A percentile compares a stretch with the other conserved stretches of the same genome.
These are phyloP conservation scores for Bruchidius siliquastri DNA, from an alignment of 2,888 invertebrate species.

Conservation along the genomic window DNA sequence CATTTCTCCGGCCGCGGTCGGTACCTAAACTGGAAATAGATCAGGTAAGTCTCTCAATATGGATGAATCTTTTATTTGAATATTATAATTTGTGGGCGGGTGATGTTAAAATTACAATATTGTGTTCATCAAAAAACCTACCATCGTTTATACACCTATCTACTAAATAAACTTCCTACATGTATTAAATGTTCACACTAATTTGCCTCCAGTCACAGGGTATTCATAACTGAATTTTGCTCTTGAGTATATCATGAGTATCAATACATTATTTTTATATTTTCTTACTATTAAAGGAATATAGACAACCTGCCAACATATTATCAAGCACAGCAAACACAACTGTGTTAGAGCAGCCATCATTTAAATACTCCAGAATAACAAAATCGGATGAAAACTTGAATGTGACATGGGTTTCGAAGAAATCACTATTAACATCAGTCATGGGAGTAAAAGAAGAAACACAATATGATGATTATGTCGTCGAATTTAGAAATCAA, in stretches of 20 bases:
- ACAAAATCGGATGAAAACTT: constrained; percentile 3
- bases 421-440: constrained; percentile 9
- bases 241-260: not conserved
- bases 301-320: not conserved
- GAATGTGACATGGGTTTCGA: constrained; percentile 21
- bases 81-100: too few relatives aligned
- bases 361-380: constrained; percentile 9
- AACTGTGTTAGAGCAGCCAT: constrained; percentile 3
- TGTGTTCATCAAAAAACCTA: too few relatives aligned
- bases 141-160: too few relatives aligned
- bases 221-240: too few relatives aligned
- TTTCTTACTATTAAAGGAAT: not conserved
- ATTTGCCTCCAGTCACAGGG: too few relatives aligned
- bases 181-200: too few relatives aligned
- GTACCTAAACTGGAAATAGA: not conserved
- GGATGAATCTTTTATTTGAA: too few relatives aligned
- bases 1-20: not conserved
- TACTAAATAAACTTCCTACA: too few relatives aligned
- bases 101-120: too few relatives aligned
- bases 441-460: constrained; percentile 16
- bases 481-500: constrained; percentile 24
- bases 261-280: not conserved
- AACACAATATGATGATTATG: constrained; percentile 14
- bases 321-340: constrained; percentile 11
- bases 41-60: not conserved